Conservation (phyloP, 2,888 invertebrate genomes). For the Ernsta delagoae region DNA sequence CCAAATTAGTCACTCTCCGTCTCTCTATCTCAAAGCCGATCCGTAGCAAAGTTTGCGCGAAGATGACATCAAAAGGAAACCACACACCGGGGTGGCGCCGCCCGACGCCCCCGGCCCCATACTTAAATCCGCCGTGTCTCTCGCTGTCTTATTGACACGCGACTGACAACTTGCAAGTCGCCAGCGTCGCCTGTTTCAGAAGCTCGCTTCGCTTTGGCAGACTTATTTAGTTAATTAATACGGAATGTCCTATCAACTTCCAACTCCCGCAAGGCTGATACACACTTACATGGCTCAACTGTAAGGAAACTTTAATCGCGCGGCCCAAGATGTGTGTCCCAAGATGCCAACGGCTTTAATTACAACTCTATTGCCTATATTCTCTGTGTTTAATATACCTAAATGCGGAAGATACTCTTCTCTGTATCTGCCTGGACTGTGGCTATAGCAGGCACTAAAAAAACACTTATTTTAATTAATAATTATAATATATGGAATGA, state of each 20-base stretch:
- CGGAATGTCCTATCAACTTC: constrained; percentile 81
- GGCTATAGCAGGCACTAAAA: too few species aligned
- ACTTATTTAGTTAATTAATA: constrained; percentile 85
- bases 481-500: background rate
- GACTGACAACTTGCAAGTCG: constrained; percentile 78
- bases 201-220: constrained; percentile 72
- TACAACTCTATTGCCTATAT: constrained; percentile 47
- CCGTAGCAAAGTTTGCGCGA: constrained; percentile 85
- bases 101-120: constrained; percentile 67
- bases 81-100: constrained; percentile 82
- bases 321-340: constrained; percentile 44
- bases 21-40: constrained; percentile 86
- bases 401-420: too few species aligned
- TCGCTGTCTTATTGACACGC: constrained; percentile 83
- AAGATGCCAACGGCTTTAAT: constrained; percentile 63
- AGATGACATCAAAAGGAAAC: constrained; percentile 86
- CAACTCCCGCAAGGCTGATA: constrained; percentile 73
- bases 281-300: constrained; percentile 68
- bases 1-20: constrained; percentile 85
- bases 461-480: too few species aligned
- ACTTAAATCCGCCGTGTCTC: constrained; percentile 80
- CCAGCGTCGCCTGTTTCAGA: constrained; percentile 71
- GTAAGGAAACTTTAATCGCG: constrained; percentile 74
- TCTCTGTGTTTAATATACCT: too few species aligned
- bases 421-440: too few species aligned